Evolutionary conservation across 2,113 vertebrate species (phyloP).

Genomic region (Aleadryas rufinucha): DNA sequence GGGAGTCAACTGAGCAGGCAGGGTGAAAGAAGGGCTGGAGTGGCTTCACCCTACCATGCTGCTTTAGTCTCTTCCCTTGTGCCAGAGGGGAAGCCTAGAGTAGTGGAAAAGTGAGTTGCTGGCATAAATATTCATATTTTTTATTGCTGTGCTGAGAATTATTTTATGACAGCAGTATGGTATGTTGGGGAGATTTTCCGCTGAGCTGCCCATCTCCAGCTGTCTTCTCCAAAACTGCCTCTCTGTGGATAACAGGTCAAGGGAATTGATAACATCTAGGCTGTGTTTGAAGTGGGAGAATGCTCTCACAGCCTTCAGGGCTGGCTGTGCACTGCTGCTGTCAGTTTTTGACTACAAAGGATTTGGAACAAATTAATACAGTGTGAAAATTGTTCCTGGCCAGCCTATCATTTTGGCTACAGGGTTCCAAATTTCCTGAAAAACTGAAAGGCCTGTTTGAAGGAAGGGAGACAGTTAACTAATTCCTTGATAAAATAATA

Average conservation of each 20-base stretch:
- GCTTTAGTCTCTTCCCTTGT: background rate
- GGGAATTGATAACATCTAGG: background rate
- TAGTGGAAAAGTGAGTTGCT: background rate
- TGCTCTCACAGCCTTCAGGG: fast-evolving
- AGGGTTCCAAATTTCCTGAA: background rate
- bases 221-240: background rate
- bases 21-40: background rate
- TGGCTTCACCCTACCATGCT: background rate
- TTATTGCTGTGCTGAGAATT: background rate
- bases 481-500: background rate
- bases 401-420: background rate
- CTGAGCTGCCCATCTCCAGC: background rate
- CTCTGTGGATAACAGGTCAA: background rate
- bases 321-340: background rate
- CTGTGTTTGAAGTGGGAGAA: background rate
- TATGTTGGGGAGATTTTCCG: background rate
- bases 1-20: background rate
- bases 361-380: background rate
- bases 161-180: background rate
- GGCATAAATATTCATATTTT: background rate
- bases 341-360: background rate
- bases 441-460: background rate
- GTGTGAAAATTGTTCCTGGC: background rate
- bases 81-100: background rate
- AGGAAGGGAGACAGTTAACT: background rate